These are phyloP conservation scores for Epizoanthus illoricatus DNA, from an alignment of 92 coral and sea anemone species.

Conservation along the genomic window DNA sequence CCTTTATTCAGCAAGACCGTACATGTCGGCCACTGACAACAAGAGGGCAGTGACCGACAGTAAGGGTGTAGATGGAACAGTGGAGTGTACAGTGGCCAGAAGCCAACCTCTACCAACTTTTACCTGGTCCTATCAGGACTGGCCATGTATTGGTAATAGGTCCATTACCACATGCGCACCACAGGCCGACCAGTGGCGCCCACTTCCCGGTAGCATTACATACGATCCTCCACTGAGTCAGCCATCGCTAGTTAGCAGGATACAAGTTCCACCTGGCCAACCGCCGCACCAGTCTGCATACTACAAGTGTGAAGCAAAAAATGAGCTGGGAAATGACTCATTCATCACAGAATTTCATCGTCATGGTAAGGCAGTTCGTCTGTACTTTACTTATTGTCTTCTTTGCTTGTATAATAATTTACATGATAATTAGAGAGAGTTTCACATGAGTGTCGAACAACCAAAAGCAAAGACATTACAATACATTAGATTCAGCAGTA, in stretches of 20 bases:
- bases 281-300: not conserved
- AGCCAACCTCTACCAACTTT: not conserved
- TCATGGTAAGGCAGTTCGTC: conserved; percentile 25
- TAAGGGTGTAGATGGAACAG: not conserved
- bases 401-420: too few relatives aligned
- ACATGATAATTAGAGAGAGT: too few relatives aligned
- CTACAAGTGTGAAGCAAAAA: conserved; percentile 35
- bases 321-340: conserved; percentile 28
- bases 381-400: too few relatives aligned
- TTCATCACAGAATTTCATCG: conserved; percentile 28
- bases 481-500: too few relatives aligned
- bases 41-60: not conserved
- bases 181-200: conserved; percentile 1
- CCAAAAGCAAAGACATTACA: too few relatives aligned
- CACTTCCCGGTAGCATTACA: not conserved
- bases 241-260: conserved; percentile 7
- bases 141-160: not conserved
- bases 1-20: not conserved
- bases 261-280: conserved; percentile 15
- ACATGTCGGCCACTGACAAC: not conserved
- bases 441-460: too few relatives aligned
- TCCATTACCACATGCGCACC: not conserved
- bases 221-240: not conserved
- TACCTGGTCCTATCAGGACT: conserved; percentile 2
- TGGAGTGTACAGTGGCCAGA: not conserved